Evolutionary conservation across 2,888 invertebrate species (phyloP), one percentile per base, ranked within the genome.

Genomic region (Patella ulyssiponensis): DNA sequence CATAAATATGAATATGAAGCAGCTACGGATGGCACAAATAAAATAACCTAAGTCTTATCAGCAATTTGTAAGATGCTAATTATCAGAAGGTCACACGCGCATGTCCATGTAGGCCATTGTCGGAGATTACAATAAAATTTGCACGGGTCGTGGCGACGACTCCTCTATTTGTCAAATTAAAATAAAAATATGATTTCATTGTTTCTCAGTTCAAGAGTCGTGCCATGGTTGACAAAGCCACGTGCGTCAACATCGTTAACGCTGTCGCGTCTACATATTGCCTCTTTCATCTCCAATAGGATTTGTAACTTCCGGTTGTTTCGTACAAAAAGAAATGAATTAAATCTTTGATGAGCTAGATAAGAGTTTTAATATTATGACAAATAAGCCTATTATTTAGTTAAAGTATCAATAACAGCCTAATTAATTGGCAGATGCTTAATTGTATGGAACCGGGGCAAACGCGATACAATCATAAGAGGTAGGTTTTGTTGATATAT

Each of bases 81-180:
- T 44, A 44, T 44, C 44, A 44, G 44, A 64, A 64, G 64, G 64
- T 64, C 14, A 23, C 64, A 64, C 64, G 64, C 64, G 64, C 64
- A 4, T 64, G 64, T 20, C 64, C 64, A 23, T 64, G 64, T 23
- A 64, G 64, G 23, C 64, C 44, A 44, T 44, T 44, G 44, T 44
- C 9, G 44, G 44, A 44, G 44, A 44, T 44, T 44, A 44, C 44
- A 9, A 44, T 44, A 9, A 44, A 44, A 44, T 44, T 44, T 44
- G 44, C 44, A 44, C 9, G 44, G 44, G 44, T 44, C 44, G 1
- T 44, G 44, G 44, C 44, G 44, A 44, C 44, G 44, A 44, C 44
- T 44, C 44, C 44, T 44, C 44, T 23, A 12, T 64, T 64, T 64
- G 64, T 64, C 23, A 64, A 64, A 64, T 14, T 20, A 12, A 23